Base-by-base conservation (phyloP, 2,113 vertebrate species). In the Leptobrachium ailaonicum region DNA sequence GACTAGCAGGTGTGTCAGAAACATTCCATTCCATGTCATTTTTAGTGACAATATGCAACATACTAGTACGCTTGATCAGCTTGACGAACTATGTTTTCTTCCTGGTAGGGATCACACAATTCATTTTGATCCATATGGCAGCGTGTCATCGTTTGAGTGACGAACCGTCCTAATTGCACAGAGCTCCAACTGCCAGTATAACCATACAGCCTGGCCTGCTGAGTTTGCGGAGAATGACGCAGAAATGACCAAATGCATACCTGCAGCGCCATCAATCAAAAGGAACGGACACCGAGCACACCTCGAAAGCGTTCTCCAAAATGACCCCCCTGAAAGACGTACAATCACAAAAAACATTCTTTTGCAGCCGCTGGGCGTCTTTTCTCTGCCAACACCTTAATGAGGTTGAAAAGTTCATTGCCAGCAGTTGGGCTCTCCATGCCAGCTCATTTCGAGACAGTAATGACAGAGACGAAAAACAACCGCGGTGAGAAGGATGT, bases 391-490 rank as follows among this genome's bases (percentile, higher is more conserved):
- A 60, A 60, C 6, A 50, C 56, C 56, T 14, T 12, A 60, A 60
- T 60, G 56, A 60, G 56, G 56, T 60, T 60, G 56, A 60, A 60
- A 60, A 60, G 56, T 60, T 60, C 56, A 60, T 60, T 60, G 56
- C 10, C 56, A 60, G 56, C 56, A 14, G 56, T 60, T 12, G 10
- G 13, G 56, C 56, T 13, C 56, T 60, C 13, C 13, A 50, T 60
- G 10, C 56, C 56, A 2, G 56, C 13, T 60, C 9, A 60, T 14
- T 60, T 60, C 56, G 3, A 8, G 13, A 60, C 56, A 60, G 11
- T 4, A 8, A 60, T 14, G 56, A 8, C 9, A 12, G 13, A 12
- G 56, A 60, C 9, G 10, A 11, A 60, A 14, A 14, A 3, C 56
- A 60, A 60, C 56, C 13, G 13, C 13, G 10, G 13, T 14, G 56